A percentile compares a stretch with the other conserved stretches of the same genome.
Conservation (phyloP, 2,888 invertebrate genomes). For the Crioceris asparagi region DNA sequence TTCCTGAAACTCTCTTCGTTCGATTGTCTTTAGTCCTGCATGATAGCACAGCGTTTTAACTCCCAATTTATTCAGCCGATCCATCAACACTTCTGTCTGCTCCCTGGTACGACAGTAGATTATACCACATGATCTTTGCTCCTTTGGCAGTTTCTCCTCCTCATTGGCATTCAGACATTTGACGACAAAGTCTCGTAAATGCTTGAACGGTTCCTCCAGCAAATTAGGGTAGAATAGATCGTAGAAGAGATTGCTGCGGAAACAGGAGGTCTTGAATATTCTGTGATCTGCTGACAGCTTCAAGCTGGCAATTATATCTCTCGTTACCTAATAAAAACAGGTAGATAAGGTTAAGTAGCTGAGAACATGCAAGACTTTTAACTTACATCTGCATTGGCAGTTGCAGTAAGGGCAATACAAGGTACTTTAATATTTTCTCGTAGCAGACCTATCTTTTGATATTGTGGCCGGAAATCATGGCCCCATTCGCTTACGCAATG, state of each 20-base stretch:
- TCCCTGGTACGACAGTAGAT: constrained; percentile 63
- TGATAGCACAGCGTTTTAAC: constrained; percentile 79
- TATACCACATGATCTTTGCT: constrained; percentile 26
- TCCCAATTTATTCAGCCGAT: constrained; percentile 61
- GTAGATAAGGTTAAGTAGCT: background rate
- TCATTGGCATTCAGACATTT: constrained; percentile 53
- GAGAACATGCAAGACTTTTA: background rate
- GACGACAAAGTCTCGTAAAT: constrained; percentile 64
- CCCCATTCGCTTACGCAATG: constrained; percentile 99
- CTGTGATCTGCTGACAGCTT: constrained; percentile 38
- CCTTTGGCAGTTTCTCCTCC: constrained; percentile 33
- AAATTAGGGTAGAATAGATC: constrained; percentile 85
- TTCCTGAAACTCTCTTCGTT: constrained; percentile 72
- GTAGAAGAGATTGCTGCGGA: constrained; percentile 87
- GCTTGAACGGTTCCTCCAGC: constrained; percentile 67
- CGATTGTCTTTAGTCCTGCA: constrained; percentile 66
- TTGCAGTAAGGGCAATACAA: constrained; percentile 92
- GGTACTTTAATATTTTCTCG: constrained; percentile 58
- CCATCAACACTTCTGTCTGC: constrained; percentile 75
- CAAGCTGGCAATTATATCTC: constrained; percentile 71
- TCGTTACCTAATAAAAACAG: constrained; percentile 51
- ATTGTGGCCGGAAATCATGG: constrained; percentile 94
- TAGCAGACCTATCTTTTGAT: constrained; percentile 73
- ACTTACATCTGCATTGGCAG: constrained; percentile 60
- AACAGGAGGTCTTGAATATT: constrained; percentile 74